Evolutionary conservation across 2,888 invertebrate species (phyloP), one percentile per base, ranked within the genome.

Genomic region (Mesodorylaimus sp.): DNA sequence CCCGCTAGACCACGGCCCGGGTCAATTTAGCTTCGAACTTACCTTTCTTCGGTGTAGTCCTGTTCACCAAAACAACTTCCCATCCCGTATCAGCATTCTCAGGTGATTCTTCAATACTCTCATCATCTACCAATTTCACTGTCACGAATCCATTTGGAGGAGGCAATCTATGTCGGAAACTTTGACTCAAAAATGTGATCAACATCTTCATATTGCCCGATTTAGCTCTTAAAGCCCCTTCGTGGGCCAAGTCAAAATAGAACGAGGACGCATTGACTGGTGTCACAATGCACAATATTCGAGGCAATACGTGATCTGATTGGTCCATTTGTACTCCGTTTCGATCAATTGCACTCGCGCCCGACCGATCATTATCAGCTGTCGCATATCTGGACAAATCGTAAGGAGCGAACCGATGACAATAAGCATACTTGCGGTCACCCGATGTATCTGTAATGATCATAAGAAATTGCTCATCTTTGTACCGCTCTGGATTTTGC

Each of bases 371-470:
- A n/a, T n/a, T n/a, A n/a, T n/a, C n/a, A n/a, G n/a, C n/a, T n/a
- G n/a, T n/a, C n/a, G n/a, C n/a, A n/a, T n/a, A n/a, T n/a, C n/a
- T n/a, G n/a, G n/a, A n/a, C n/a, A n/a, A n/a, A n/a, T n/a, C n/a
- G n/a, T n/a, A n/a, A n/a, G 47, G 28, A 24, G 43, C 26, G 32
- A 32, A 51, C 10, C 51, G 48, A 26, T 48, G 48, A 32, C 51
- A 51, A 26, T 48, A 51, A 25, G 48, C 51, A 29, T 48, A 51
- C 26, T 43, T 48, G 10, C 51, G 37, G 39, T 47, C 28, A 10
- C 43, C 51, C 3, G 25, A 3, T 24, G 28, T 21, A 25, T 51
- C 44, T 3, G 51, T 51, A n/a, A 48, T 16, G 2, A 44, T 49
- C 13, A 51, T 39, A 2, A 48, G 44, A 36, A 51, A 51, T 25